Evolutionary conservation across 1,140 invertebrate species (phyloP).

Genomic region (Diuraphis noxia): DNA sequence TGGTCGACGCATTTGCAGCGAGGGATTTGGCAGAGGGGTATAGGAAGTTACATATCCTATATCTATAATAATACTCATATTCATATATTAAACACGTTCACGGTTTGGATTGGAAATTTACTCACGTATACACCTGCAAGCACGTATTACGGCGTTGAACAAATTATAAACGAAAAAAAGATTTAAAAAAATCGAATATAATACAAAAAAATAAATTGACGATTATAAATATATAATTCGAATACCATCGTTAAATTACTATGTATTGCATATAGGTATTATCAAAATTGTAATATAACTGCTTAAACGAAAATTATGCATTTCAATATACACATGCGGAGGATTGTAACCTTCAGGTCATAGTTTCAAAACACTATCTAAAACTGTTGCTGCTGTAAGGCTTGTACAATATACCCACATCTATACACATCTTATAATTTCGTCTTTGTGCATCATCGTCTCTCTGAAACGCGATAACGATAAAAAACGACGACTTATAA

Average conservation of each 20-base stretch:
- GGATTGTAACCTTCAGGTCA: accelerated
- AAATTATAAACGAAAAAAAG: neutral
- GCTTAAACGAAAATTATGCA: neutral
- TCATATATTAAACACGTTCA: too few species aligned
- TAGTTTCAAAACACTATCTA: neutral
- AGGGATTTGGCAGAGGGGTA: neutral
- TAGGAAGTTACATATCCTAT: too few species aligned
- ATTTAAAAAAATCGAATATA: neutral
- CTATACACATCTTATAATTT: too few species aligned
- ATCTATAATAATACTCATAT: neutral
- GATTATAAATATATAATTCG: neutral
- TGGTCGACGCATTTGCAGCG: neutral
- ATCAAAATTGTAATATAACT: neutral
- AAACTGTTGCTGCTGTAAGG: neutral
- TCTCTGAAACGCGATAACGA: neutral
- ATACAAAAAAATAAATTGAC: neutral
- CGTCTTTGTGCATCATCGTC: neutral
- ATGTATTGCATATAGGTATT: neutral
- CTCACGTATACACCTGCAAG: neutral
- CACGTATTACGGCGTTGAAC: neutral
- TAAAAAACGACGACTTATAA: neutral
- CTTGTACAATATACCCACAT: neutral
- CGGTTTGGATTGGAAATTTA: neutral
- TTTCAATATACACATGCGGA: neutral
- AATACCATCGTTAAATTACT: neutral